phyloP scores from a whole-genome alignment of 2,888 invertebrate genomes.

The Tenthredo livida region DNA sequence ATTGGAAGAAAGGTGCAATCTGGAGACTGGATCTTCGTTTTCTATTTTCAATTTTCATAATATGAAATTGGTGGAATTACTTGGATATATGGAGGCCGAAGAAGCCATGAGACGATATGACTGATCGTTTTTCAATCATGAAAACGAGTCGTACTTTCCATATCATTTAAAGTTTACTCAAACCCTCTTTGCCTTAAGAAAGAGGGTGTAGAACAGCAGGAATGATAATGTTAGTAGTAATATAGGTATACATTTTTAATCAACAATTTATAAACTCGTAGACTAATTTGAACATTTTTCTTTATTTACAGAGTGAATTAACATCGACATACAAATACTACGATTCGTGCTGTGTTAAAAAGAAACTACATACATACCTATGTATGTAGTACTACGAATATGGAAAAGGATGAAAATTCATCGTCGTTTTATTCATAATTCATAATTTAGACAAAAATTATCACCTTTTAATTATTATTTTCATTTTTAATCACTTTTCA shows the following conservation, averaged over 20 bases:
- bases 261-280: not conserved
- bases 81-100: not conserved
- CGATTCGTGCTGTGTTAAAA: not conserved
- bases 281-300: not conserved
- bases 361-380: not conserved
- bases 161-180: conserved; percentile 3
- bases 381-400: not conserved
- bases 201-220: conserved; percentile 1
- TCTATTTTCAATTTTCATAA: not conserved
- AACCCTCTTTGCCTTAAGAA: not conserved
- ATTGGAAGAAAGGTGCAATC: not conserved
- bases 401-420: not conserved
- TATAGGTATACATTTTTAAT: not conserved
- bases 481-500: not conserved
- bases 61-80: not conserved
- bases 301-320: not conserved
- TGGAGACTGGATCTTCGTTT: not conserved
- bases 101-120: not conserved
- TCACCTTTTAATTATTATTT: not conserved
- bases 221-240: not conserved
- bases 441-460: not conserved
- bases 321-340: not conserved
- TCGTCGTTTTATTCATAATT: not conserved
- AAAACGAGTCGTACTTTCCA: not conserved
- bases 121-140: not conserved